Conservation (phyloP, 1,140 invertebrate species). For the Tetramorium alpestre region DNA sequence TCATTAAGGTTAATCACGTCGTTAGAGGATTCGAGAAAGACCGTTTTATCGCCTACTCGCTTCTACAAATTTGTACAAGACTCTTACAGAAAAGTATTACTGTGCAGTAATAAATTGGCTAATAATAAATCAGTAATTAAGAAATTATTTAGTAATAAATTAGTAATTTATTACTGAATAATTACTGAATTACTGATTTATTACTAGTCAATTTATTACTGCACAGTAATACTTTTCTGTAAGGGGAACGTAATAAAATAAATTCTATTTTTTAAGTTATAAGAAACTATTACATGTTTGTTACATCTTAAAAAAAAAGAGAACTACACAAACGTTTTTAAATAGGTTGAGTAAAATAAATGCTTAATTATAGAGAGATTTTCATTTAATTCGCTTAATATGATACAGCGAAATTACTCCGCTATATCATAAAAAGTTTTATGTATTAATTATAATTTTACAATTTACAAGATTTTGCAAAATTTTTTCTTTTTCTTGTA, state of each 20-base stretch:
- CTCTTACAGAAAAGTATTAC: too few species aligned
- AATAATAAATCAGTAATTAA: too few species aligned
- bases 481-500: neutral
- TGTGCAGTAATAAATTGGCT: too few species aligned
- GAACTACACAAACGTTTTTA: neutral
- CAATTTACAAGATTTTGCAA: neutral
- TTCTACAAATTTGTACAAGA: constrained; percentile 37
- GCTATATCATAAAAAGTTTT: neutral
- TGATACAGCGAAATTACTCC: neutral
- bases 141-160: too few species aligned
- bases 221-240: too few species aligned
- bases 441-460: neutral
- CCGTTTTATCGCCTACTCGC: constrained; percentile 2
- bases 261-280: neutral
- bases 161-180: too few species aligned
- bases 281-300: neutral
- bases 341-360: too few species aligned
- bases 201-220: too few species aligned
- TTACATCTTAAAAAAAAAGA: neutral
- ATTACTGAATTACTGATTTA: too few species aligned
- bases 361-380: neutral
- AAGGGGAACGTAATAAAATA: neutral
- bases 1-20: constrained; percentile 71
- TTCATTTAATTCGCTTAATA: neutral
- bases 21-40: constrained; percentile 55